Evolutionary conservation across 92 coral and sea anemone genomes (phyloP), one percentile per base, ranked within the genome.

Genomic region (Zoanthus solanderi): DNA sequence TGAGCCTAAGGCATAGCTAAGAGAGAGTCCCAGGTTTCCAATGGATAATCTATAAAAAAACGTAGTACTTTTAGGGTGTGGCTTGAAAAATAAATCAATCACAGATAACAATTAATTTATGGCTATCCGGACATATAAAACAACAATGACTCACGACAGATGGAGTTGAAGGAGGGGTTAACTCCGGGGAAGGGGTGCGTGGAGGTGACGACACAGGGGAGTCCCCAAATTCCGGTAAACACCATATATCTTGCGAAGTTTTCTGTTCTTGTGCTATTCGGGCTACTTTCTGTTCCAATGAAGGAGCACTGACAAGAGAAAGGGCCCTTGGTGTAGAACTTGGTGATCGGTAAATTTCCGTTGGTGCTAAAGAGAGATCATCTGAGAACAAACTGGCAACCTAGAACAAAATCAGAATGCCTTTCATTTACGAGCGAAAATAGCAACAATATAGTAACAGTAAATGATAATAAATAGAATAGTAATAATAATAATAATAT

Each of bases 191-290:
- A n/a, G 98, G 99, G 79, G 99, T 97, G 16, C 97, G 90, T 54
- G 99, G 98, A 11, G 99, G 99, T 0, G 98, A 91, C 6, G 98
- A 94, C 58, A 97, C 98, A 61, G 99, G 99, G 32, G 99, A 97
- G 69, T 90, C 91, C 11, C 99, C 99, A 72, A 95, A 94, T 88
- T 91, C 92, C 46, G 99, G 99, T 58, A 97, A 91, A 12, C 90
- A 88, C 99, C 99, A 97, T 56, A 87, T 69, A 72, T 89, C 88
- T 17, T 50, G 50, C 29, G 87, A 71, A 44, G 84, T 8, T 69
- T 86, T 87, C 78, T 83, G 92, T 18, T 83, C 91, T 15, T 88
- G 81, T 28, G 76, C 89, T 71, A 67, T 23, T n/a, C 47, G 47
- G 3, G 87, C 76, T 10, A 74, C 50, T 83, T 71, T 78, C 74